Evolutionary conservation across 2,113 vertebrate genomes (phyloP).

Genomic region (Meles meles): DNA sequence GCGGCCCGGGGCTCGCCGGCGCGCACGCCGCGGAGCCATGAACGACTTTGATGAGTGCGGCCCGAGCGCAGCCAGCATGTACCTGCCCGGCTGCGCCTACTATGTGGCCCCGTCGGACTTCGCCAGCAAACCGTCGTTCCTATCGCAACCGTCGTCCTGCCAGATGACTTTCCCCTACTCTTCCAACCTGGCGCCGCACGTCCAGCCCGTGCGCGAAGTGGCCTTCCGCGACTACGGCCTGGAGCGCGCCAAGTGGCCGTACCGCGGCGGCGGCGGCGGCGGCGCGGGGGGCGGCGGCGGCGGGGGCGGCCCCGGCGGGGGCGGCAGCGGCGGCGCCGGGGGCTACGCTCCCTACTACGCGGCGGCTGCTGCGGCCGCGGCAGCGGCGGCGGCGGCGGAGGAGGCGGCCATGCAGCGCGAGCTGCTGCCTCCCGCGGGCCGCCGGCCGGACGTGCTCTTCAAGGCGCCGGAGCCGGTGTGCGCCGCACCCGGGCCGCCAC

Average conservation of each 20-base stretch:
- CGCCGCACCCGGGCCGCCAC: constrained; percentile 88
- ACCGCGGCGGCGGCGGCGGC: constrained; percentile 88
- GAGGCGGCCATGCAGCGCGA: constrained; percentile 84
- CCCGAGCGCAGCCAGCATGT: constrained; percentile 95
- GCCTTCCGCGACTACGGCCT: constrained; percentile 98
- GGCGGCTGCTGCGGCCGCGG: constrained; percentile 82
- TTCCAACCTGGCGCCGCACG: constrained; percentile 92
- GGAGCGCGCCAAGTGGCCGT: constrained; percentile 96
- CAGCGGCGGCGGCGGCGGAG: constrained; percentile 84
- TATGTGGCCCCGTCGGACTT: constrained; percentile 98
- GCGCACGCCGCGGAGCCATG: constrained; percentile 92
- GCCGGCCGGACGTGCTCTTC: constrained; percentile 94
- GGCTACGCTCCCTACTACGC: constrained; percentile 96
- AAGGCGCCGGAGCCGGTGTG: constrained; percentile 92
- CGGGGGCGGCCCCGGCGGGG: constrained; percentile 71
- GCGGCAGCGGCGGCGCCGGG: constrained; percentile 92
- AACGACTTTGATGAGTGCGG: constrained; percentile 98
- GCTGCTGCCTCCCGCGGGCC: constrained; percentile 82
- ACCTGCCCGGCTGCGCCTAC: constrained; percentile 97
- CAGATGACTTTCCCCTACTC: constrained; percentile 98
- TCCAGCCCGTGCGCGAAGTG: constrained; percentile 97
- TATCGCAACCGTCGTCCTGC: constrained; percentile 95
- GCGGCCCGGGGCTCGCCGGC: constrained; percentile 87
- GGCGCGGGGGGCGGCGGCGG: constrained; percentile 91
- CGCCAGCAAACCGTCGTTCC: constrained; percentile 94